phyloP scores from a whole-genome alignment of 64 coral and sea anemone species.

The Pachyseris speciosa region DNA sequence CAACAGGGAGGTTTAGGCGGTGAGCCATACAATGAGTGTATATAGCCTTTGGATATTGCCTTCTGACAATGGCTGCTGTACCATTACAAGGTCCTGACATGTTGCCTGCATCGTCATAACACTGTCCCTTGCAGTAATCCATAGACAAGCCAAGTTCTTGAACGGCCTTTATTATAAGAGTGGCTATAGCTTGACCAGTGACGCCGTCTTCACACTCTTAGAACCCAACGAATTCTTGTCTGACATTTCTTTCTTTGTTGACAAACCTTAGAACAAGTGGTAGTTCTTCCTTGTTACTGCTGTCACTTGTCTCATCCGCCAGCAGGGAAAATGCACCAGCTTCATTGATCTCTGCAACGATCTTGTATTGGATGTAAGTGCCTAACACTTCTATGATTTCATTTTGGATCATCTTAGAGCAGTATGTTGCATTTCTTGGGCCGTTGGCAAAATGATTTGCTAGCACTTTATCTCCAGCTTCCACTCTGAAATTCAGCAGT shows the following conservation, averaged over 20 bases:
- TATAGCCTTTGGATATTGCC: conserved; percentile 85
- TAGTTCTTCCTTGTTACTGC: conserved; percentile 67
- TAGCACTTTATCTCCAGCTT: conserved; percentile 77
- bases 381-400: conserved; percentile 67
- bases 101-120: conserved; percentile 54
- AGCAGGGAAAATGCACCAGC: conserved; percentile 76
- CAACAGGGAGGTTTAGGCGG: conserved; percentile 78
- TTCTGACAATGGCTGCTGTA: conserved; percentile 60
- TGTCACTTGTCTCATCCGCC: conserved; percentile 81
- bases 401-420: conserved; percentile 82
- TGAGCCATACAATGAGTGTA: conserved; percentile 80
- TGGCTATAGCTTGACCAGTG: conserved; percentile 51
- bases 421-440: conserved; percentile 72
- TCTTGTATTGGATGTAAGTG: conserved; percentile 71
- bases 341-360: conserved; percentile 76
- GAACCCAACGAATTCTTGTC: conserved; percentile 58
- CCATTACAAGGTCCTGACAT: conserved; percentile 60
- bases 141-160: conserved; percentile 52
- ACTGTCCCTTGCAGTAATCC: conserved; percentile 46
- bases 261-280: conserved; percentile 62
- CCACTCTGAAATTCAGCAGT: conserved; percentile 82
- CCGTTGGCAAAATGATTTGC: conserved; percentile 74
- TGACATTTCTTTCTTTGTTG: conserved; percentile 52
- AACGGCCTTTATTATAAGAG: conserved; percentile 47
- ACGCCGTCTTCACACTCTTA: conserved; percentile 17